Evolutionary conservation across 2,797 vertebrate species (phyloP), one percentile per base, ranked within the genome.

Genomic region (Hippocampus kuda): DNA sequence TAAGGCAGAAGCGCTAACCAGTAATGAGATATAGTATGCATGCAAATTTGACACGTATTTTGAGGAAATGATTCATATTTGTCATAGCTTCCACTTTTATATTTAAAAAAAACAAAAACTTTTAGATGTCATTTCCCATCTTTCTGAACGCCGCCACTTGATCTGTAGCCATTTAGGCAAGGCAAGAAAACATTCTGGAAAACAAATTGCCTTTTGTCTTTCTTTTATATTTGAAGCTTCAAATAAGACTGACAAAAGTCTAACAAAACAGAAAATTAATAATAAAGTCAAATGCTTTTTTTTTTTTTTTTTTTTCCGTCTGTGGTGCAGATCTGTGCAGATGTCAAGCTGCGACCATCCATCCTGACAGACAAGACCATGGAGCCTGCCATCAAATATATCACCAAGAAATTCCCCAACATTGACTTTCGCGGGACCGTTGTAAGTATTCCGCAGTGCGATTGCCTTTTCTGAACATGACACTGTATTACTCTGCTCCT

Each of bases 361-460:
- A 77, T 92, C 75, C 86, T 97, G 67, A 75, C 87, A 1, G 93
- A 98, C 15, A 96, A 96, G 85, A 68, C 69, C 65, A 92, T 94
- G 92, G 96, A 97, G 82, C 20, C 93, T 0, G 92, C 93, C 5
- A n/a, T 94, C 76, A 97, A 96, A 76, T 93, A 94, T 72, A 94
- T 98, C 86, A 94, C 91, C 88, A 95, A 95, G 84, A 97, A 95
- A 79, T 98, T 97, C 72, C 95, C 96, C 61, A 95, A 85, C 77
- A 88, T 97, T 56, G 95, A 97, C 76, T 89, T 92, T 76, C 91
- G 94, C 72, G 89, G 90, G 71, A 90, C 76, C 77, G 84, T 84
- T 72, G 92, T 92, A 70, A 84, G 88, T 57, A 67, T 24, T 67
- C 30, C 7, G 18, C 1, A 15, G 20, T 15, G 18, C 1, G 13